These are phyloP conservation scores for Tachycineta bicolor DNA, from an alignment of 2,113 vertebrate genomes.

Conservation along the genomic window DNA sequence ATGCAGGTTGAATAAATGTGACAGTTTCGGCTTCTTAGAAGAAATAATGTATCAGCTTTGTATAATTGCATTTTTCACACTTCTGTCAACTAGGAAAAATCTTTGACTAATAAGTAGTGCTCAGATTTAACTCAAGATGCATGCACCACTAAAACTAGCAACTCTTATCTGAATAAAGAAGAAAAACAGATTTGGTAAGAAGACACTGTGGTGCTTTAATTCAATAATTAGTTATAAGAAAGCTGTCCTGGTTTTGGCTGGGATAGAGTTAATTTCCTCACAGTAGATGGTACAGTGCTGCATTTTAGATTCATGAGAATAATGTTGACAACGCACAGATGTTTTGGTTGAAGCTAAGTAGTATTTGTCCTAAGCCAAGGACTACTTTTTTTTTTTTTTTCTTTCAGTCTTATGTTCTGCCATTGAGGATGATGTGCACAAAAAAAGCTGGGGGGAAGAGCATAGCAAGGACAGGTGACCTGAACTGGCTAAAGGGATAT, in stretches of 20 bases:
- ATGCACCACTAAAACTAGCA: neutral
- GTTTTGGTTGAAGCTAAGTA: neutral
- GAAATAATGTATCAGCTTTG: neutral
- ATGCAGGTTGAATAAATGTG: neutral
- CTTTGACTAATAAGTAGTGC: neutral
- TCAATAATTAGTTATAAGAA: neutral
- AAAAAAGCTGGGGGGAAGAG: neutral
- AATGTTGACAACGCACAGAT: accelerated
- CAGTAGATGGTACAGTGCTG: neutral
- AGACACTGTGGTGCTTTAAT: neutral
- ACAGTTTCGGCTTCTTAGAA: neutral
- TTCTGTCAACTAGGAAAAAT: neutral
- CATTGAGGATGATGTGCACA: accelerated
- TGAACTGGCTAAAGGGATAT: neutral
- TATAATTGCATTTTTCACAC: conserved; percentile 36
- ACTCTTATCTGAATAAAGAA: neutral
- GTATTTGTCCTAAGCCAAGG: neutral
- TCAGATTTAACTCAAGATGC: neutral
- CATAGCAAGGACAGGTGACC: neutral
- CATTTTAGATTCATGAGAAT: neutral
- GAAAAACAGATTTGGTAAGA: neutral
- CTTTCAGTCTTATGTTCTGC: neutral
- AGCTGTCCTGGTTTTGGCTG: neutral
- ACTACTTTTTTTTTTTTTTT: neutral
- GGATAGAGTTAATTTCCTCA: neutral